Percentiles rank a stretch among this genome's conserved stretches.
Conservation (phyloP, 2,113 vertebrate genomes). For the Triplophysa rosa region DNA sequence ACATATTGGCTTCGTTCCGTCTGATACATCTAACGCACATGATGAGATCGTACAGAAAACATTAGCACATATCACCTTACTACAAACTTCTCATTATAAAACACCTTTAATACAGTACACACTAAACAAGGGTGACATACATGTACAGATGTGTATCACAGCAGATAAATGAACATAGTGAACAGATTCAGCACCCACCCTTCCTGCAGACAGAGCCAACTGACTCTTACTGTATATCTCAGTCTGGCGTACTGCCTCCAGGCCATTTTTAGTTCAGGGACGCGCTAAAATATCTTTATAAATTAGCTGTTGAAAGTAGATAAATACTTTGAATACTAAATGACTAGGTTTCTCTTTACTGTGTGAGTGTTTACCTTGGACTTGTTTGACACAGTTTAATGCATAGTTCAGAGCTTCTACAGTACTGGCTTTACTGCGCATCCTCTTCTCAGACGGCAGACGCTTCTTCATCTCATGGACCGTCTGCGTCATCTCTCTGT, state of each 20-base stretch:
- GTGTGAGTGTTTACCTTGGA: constrained; percentile 76
- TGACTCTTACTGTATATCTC: constrained; percentile 15
- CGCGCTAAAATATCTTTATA: neutral
- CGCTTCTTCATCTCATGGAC: constrained; percentile 88
- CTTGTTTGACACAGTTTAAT: constrained; percentile 83
- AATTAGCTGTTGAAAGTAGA: too few species aligned
- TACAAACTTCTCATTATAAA: neutral
- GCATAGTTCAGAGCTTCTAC: constrained; percentile 84
- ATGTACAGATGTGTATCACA: neutral
- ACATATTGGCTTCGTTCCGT: too few species aligned
- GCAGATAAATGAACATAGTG: too few species aligned
- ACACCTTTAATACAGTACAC: neutral
- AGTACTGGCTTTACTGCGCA: constrained; percentile 79
- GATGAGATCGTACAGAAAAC: neutral
- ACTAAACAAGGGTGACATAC: neutral
- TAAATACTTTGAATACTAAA: too few species aligned
- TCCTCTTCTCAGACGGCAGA: constrained; percentile 76
- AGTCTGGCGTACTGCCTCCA: neutral
- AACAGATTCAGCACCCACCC: neutral
- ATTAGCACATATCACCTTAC: neutral
- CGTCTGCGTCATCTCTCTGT: constrained; percentile 74
- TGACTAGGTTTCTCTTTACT: too few species aligned
- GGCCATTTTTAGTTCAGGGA: neutral
- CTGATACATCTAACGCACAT: neutral
- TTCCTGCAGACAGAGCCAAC: neutral